Conservation (phyloP, 2,113 vertebrate genomes). For the Myodes glareolus region DNA sequence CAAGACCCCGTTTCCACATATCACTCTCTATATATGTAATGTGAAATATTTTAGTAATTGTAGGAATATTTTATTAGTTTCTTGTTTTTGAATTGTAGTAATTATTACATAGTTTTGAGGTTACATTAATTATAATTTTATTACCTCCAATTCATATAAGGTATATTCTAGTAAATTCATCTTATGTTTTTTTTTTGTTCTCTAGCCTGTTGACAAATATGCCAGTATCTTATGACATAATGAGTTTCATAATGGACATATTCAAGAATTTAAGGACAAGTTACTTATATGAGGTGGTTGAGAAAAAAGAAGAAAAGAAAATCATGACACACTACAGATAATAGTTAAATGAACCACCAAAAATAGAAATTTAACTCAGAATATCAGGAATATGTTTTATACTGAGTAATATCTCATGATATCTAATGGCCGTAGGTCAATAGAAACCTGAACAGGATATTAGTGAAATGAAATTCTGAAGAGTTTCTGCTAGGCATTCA, state of each 20-base stretch:
- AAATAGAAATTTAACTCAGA: not conserved
- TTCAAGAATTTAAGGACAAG: not conserved
- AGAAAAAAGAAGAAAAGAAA: not conserved
- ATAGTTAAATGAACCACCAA: not conserved
- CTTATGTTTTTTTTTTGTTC: not conserved
- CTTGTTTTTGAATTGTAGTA: not conserved
- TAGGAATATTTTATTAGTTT: not conserved
- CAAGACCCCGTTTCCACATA: not conserved
- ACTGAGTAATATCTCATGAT: not conserved
- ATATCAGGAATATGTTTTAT: not conserved
- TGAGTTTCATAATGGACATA: not conserved
- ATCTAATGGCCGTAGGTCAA: not conserved
- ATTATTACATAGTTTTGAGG: not conserved
- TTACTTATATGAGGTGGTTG: not conserved
- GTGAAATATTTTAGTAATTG: not conserved
- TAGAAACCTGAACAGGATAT: not conserved
- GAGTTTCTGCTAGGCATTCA: not conserved
- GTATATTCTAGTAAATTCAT: not conserved
- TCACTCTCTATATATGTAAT: not conserved
- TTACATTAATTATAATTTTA: not conserved
- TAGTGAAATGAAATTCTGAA: conserved; percentile 39
- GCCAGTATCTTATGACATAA: not conserved
- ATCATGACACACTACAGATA: not conserved
- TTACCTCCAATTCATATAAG: not conserved
- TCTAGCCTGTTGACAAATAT: not conserved